These are phyloP conservation scores for Chelonoidis abingdonii DNA, from an alignment of 2,113 vertebrate species.

Conservation along the genomic window DNA sequence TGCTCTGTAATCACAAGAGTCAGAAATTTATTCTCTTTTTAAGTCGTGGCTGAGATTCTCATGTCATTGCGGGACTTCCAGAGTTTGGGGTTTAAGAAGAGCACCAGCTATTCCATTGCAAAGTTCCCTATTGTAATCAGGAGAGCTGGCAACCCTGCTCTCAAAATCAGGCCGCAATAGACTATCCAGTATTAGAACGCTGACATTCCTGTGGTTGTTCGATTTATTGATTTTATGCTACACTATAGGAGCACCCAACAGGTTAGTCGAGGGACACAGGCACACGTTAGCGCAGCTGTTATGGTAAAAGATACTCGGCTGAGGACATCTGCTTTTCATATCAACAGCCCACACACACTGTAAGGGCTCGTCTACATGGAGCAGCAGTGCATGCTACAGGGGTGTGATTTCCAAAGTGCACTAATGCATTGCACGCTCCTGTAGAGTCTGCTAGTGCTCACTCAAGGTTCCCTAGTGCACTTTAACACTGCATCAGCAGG, in stretches of 20 bases:
- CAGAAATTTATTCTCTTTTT: background rate
- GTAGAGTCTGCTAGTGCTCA: background rate
- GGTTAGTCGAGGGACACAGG: background rate
- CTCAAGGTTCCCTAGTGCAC: background rate
- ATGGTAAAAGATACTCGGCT: background rate
- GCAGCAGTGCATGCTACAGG: background rate
- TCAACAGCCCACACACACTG: fast-evolving
- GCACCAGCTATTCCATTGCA: background rate
- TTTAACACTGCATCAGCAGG: background rate
- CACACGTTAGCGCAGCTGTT: background rate
- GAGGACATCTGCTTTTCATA: background rate
- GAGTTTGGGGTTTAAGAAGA: background rate
- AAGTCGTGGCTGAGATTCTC: fast-evolving
- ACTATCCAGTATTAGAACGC: background rate
- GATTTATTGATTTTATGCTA: background rate
- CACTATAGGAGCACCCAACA: background rate
- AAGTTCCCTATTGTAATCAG: background rate
- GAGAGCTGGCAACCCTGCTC: background rate
- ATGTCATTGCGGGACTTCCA: background rate
- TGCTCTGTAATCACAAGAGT: background rate
- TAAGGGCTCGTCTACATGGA: background rate
- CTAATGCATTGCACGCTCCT: background rate
- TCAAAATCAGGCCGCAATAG: no score
- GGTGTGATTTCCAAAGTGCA: background rate
- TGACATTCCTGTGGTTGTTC: background rate